Base-by-base conservation (phyloP, 2,797 vertebrate species). In the Ptychobarbus kaznakovi region DNA sequence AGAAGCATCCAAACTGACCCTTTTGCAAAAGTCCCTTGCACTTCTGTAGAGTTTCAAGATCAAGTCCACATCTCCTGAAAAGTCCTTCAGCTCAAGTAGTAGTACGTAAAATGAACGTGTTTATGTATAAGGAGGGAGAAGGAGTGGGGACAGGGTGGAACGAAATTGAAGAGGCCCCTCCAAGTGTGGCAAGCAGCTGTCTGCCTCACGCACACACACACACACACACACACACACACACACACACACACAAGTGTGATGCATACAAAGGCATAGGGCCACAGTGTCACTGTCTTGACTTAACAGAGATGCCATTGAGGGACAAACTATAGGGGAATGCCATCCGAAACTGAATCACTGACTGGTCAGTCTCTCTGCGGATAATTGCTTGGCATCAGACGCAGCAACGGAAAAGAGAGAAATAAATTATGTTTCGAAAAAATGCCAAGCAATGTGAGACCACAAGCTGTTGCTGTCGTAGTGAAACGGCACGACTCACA, bases 281-380 rank as follows among this genome's bases (percentile, higher is more conserved):
- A 81, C 61, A 86, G 80, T 89, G 89, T 87, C 83, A 81, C 82
- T 90, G 89, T 86, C 87, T 90, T 86, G 86, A 82, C 81, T 86
- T 91, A 90, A 96, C 95, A 95, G 94, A 95, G 91, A 89, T 89
- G 89, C 90, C 90, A 94, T 94, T 95, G 94, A 95, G 90, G 91
- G 89, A 89, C 88, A 91, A 89, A 82, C 86, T 88, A 89, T 89
- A 90, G 92, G 80, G 90, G 92, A 91, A 95, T 94, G 92, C 93
- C 93, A 93, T 92, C 89, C 70, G 88, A 94, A 94, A 90, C 91
- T 86, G 91, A 94, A 94, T 94, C 94, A 94, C 91, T 40, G 87
- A 90, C 88, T 83, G 89, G 79, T 92, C 90, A 92, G 85, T 90
- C 89, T 87, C 90, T 73, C 79, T 88, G 73, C 87, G 65, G 16